phyloP scores from a whole-genome alignment of 2,888 invertebrate genomes.

The Leptinotarsa peninsularis region DNA sequence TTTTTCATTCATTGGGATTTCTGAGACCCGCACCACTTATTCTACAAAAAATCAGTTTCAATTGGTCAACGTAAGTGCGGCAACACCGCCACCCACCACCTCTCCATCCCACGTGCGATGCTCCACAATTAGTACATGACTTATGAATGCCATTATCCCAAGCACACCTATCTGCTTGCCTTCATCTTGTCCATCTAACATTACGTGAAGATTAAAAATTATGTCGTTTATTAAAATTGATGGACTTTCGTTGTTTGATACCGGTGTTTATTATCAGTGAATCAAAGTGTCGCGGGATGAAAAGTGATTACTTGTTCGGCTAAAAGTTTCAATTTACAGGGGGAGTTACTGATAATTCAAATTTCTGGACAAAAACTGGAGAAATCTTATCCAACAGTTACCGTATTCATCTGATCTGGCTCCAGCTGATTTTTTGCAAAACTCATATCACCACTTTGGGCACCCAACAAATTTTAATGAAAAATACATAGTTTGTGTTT shows the following conservation, averaged over 20 bases:
- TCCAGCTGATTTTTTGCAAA: too few species aligned
- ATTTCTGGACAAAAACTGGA: too few species aligned
- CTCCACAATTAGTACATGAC: constrained; percentile 51
- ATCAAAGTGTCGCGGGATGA: constrained; percentile 18
- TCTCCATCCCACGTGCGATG: constrained; percentile 25
- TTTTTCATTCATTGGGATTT: too few species aligned
- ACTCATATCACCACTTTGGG: too few species aligned
- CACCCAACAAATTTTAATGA: too few species aligned
- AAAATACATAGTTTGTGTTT: too few species aligned
- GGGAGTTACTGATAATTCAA: neutral
- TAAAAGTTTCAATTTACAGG: neutral
- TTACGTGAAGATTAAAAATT: constrained; percentile 49
- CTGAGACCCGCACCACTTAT: too few species aligned
- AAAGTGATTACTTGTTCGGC: constrained; percentile 3
- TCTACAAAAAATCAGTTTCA: neutral
- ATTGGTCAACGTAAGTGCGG: neutral
- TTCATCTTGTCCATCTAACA: constrained; percentile 49
- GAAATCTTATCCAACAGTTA: too few species aligned
- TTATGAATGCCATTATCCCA: constrained; percentile 51
- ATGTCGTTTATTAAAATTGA: constrained; percentile 47
- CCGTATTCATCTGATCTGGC: too few species aligned
- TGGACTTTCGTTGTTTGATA: constrained; percentile 37
- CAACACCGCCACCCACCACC: constrained; percentile 22
- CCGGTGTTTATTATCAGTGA: constrained; percentile 25
- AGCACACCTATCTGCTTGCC: constrained; percentile 50